Evolutionary conservation across 2,888 invertebrate species (phyloP), one percentile per base, ranked within the genome.

Genomic region (Brenthis ino): DNA sequence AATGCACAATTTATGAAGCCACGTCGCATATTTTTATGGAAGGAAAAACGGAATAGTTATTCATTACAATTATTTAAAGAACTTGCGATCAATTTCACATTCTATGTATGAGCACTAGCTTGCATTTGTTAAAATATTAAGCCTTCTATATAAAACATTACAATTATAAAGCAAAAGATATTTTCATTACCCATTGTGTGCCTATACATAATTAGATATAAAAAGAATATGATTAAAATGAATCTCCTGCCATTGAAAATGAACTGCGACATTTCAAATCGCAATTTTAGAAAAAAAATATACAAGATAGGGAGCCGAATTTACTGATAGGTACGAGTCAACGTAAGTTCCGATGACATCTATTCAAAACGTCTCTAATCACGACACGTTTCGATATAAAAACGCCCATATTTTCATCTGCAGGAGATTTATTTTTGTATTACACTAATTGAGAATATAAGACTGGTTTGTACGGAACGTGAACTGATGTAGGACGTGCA

Each of bases 401-500:
- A 77, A 80, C 74, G 70, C 67, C 82, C 86, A 76, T 91, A 89
- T 83, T 79, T 75, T 77, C 79, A 78, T 78, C 60, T 51, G 0
- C 63, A 58, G 79, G 77, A 72, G 85, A 80, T 76, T 72, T 82
- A 77, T 85, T 88, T 89, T 88, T 68, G 81, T 74, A 60, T 78
- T 75, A 71, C 74, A 68, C 71, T 76, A 65, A 63, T 73, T 68
- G 69, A 63, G 79, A 74, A 69, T 80, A 78, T 89, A 81, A 79
- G 85, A 72, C 85, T 72, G 76, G 89, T 85, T 85, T 82, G 79
- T 82, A 77, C 84, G 78, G 75, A 77, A 78, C 79, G 73, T 80
- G 78, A 81, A 79, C 85, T 88, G 89, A 91, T 90, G 91, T 92
- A 90, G 91, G 91, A 92, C 92, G 91, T 91, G 92, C 89, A 91